Evolutionary conservation across 2,888 invertebrate species (phyloP).

Genomic region (Caenorhabditis doughertyi): DNA sequence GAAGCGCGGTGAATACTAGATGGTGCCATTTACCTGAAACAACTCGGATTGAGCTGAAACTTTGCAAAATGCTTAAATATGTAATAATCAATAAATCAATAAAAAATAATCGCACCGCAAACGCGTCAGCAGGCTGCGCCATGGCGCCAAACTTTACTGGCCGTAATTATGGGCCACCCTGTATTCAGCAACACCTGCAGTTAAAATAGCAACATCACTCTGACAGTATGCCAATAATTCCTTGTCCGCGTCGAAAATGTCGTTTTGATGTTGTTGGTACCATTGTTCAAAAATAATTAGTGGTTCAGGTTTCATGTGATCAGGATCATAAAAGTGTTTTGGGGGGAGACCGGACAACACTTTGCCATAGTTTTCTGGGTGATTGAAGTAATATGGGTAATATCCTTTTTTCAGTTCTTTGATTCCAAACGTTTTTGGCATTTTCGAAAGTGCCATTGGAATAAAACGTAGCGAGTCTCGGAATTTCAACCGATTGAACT

Average conservation of each 20-base stretch:
- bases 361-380: constrained; percentile 6
- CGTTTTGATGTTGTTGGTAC: neutral
- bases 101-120: too few relatives aligned
- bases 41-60: too few relatives aligned
- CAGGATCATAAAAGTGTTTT: constrained; percentile 1
- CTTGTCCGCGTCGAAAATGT: neutral
- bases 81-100: too few relatives aligned
- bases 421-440: constrained; percentile 18
- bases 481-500: neutral
- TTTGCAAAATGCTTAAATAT: too few relatives aligned
- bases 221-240: constrained; percentile 7
- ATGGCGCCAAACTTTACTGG: too few relatives aligned
- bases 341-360: neutral
- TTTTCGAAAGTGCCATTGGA: constrained; percentile 2
- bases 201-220: constrained; percentile 1
- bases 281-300: neutral
- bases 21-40: too few relatives aligned
- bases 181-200: neutral
- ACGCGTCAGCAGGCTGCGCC: too few relatives aligned
- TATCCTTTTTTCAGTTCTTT: neutral
- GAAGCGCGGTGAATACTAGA: too few relatives aligned
- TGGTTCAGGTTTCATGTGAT: neutral
- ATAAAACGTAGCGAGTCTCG: constrained; percentile 1
- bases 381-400: constrained; percentile 12
- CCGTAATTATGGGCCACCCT: too few relatives aligned